A percentile compares a stretch with the other conserved stretches of the same genome.
phyloP scores from a whole-genome alignment of 2,113 vertebrate species.

The Antigone vipio region DNA sequence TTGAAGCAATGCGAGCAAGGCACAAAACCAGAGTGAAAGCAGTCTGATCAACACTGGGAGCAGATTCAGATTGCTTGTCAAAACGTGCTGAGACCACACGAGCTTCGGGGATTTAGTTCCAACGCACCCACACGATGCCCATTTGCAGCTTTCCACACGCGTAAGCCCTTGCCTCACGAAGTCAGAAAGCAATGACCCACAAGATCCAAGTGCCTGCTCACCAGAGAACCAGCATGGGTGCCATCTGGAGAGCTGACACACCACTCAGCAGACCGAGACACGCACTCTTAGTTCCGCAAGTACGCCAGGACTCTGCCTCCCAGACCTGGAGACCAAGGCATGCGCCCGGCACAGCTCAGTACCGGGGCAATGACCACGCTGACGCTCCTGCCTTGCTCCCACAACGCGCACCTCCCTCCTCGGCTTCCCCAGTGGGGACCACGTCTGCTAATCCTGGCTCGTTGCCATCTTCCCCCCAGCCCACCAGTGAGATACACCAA shows the following conservation, averaged over 20 bases:
- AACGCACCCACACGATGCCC: fast-evolving
- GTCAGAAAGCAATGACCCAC: neutral
- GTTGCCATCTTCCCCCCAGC: neutral
- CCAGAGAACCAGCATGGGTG: fast-evolving
- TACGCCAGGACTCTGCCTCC: neutral
- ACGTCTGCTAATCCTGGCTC: neutral
- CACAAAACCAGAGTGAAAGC: neutral
- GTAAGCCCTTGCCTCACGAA: fast-evolving
- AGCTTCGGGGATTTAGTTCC: neutral
- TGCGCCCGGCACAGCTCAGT: neutral
- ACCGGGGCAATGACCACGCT: fast-evolving
- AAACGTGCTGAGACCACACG: fast-evolving
- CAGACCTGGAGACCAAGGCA: neutral
- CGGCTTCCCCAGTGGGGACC: neutral
- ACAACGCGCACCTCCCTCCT: neutral
- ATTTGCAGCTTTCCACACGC: fast-evolving
- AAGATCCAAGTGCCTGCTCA: neutral
- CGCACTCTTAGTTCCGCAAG: fast-evolving
- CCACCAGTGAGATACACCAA: neutral
- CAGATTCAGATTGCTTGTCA: neutral
- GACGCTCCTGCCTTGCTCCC: neutral
- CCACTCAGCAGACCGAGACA: neutral
- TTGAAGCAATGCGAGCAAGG: neutral
- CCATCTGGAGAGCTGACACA: neutral
- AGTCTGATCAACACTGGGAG: neutral